Evolutionary conservation across 2,113 vertebrate genomes (phyloP), one percentile per base, ranked within the genome.

Genomic region (Brachyhypopomus gauderio): DNA sequence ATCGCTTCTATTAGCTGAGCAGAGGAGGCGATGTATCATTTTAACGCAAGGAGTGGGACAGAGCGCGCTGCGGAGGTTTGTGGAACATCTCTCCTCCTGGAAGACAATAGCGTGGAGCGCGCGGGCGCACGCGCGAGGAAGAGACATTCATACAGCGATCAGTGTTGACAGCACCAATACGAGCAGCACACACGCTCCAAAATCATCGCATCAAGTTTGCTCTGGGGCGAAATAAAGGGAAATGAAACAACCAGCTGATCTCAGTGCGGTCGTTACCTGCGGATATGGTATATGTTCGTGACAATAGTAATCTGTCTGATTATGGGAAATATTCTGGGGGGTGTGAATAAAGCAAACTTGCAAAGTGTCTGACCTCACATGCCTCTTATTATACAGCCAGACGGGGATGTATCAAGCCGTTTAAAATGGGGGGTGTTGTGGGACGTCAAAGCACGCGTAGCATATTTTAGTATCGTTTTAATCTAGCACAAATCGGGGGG

Each of bases 11-110:
- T 92, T 88, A 89, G 82, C 79, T 70, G 38, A 19, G 83, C 75
- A 55, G 48, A 85, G 80, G 74, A 77, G 71, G 83, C 86, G 76
- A 89, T 89, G 88, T 87, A 92, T 92, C 89, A 92, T 89, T 89
- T 91, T 90, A 92, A 92, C 85, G 86, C 82, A 77, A 72, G 60
- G 20, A 87, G 89, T 86, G 22, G 84, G 88, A 20, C 84, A 83
- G 72, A 72, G 85, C 90, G 67, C n/a, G 22, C 19, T 52, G 6
- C 16, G 59, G 22, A 19, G 30, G 56, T 72, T 76, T 64, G 58
- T 84, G 72, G 23, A 20, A 72, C 36, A 23, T 11, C 52, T 45
- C 23, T 58, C 45, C 72, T 82, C 84, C 64, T 41, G 30, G 75
- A 55, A 63, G 64, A 71, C 56, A 64, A 76, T 55, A 72, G 41